Conservation (phyloP, 2,797 vertebrate genomes). For the Tapera naevia region DNA sequence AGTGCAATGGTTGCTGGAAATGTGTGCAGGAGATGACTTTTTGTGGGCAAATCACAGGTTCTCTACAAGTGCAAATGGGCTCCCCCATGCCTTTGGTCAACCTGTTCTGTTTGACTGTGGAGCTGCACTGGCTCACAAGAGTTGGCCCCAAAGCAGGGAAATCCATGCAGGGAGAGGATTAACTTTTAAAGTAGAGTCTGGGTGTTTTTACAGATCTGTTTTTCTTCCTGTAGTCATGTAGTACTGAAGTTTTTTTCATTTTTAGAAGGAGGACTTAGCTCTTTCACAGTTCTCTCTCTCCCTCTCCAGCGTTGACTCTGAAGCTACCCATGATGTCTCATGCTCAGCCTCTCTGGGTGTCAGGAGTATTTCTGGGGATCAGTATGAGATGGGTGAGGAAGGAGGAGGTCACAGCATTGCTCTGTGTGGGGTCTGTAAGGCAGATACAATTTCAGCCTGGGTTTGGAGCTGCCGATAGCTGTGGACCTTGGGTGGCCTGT, state of each 20-base stretch:
- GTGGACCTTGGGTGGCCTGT: neutral
- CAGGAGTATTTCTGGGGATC: neutral
- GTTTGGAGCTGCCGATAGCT: neutral
- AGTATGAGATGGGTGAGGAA: neutral
- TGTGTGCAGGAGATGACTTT: neutral
- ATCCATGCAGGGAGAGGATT: constrained; percentile 26
- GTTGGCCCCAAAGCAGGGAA: constrained; percentile 7
- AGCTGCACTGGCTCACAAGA: neutral
- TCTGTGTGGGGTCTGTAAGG: neutral
- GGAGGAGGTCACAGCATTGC: neutral
- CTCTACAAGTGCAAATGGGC: neutral
- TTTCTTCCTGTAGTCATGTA: constrained; percentile 25
- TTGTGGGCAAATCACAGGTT: neutral
- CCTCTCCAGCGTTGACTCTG: neutral
- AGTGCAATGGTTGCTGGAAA: neutral
- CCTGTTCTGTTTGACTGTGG: neutral
- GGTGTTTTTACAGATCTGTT: constrained; percentile 26
- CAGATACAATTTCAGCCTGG: neutral
- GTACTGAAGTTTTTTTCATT: constrained; percentile 8
- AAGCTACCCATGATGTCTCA: neutral
- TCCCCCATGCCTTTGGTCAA: neutral
- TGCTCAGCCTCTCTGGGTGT: neutral
- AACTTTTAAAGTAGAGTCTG: neutral
- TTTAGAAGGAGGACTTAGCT: constrained; percentile 42
- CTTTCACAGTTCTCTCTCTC: constrained; percentile 20